Conservation (phyloP, 2,113 vertebrate species). For the Asarcornis scutulata region DNA sequence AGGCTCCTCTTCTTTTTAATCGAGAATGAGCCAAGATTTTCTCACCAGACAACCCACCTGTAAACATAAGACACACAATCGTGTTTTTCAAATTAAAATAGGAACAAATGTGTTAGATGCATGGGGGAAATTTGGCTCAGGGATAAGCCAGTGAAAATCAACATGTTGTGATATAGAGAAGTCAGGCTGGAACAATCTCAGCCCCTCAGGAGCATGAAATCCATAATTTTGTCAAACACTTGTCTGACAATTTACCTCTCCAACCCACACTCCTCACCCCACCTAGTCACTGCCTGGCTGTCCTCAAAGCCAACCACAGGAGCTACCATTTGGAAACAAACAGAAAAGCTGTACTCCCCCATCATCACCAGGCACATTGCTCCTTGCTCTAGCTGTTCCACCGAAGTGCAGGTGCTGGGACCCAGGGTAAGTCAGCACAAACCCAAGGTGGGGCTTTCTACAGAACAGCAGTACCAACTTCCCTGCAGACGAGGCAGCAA, state of each 20-base stretch:
- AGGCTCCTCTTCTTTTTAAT: not conserved
- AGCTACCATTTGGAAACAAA: not conserved
- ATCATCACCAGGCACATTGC: fast-evolving
- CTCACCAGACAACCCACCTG: not conserved
- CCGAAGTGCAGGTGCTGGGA: not conserved
- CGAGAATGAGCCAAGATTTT: not conserved
- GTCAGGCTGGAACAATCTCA: not conserved
- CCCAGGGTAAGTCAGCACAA: not conserved
- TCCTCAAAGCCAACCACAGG: not conserved
- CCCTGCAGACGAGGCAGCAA: not conserved
- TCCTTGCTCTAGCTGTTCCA: not conserved
- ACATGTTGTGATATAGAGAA: not conserved
- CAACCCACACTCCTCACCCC: not conserved
- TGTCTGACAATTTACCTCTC: not conserved
- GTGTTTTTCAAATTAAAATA: not conserved
- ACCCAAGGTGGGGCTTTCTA: not conserved
- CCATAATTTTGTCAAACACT: not conserved
- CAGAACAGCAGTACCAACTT: not conserved
- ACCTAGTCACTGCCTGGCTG: not conserved
- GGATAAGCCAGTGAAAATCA: not conserved
- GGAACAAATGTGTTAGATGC: not conserved
- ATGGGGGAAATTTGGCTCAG: not conserved
- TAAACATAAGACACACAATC: not conserved
- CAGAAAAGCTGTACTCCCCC: not conserved
- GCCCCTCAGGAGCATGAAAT: not conserved